Conservation (phyloP, 1,140 invertebrate species). For the Thaumetopoea pityocampa region DNA sequence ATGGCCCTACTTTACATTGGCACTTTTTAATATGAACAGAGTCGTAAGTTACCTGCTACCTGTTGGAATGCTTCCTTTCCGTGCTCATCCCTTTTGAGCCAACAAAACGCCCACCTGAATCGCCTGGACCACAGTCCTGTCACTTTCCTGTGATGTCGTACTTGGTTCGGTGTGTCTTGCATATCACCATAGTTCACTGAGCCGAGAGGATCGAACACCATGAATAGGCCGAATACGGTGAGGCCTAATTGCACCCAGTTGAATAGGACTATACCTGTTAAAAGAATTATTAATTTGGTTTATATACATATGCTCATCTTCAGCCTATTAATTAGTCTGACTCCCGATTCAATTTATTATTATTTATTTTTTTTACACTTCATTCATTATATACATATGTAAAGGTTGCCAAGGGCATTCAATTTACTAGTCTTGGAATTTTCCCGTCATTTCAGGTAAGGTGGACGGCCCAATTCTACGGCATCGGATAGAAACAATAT, state of each 20-base stretch:
- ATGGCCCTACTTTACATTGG: too few relatives aligned
- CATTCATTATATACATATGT: too few relatives aligned
- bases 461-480: too few relatives aligned
- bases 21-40: too few relatives aligned
- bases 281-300: constrained; percentile 6
- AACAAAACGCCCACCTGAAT: constrained; percentile 88
- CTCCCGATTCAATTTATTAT: too few relatives aligned
- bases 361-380: too few relatives aligned
- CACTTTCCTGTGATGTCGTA: constrained; percentile 78
- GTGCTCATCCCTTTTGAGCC: constrained; percentile 86
- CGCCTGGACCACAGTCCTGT: constrained; percentile 83
- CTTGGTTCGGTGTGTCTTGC: constrained; percentile 78
- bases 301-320: neutral
- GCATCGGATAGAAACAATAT: too few relatives aligned
- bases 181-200: constrained; percentile 79
- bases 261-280: constrained; percentile 84
- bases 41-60: constrained; percentile 86
- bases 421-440: too few relatives aligned
- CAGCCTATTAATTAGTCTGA: too few relatives aligned
- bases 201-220: constrained; percentile 89
- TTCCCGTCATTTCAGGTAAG: too few relatives aligned
- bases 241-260: constrained; percentile 87
- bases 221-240: constrained; percentile 83
- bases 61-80: constrained; percentile 89
- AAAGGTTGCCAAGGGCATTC: too few relatives aligned